A percentile compares a stretch with the other conserved stretches of the same genome.
These are phyloP conservation scores for Heterochromis multidens DNA, from an alignment of 2,113 vertebrate genomes.

Conservation along the genomic window DNA sequence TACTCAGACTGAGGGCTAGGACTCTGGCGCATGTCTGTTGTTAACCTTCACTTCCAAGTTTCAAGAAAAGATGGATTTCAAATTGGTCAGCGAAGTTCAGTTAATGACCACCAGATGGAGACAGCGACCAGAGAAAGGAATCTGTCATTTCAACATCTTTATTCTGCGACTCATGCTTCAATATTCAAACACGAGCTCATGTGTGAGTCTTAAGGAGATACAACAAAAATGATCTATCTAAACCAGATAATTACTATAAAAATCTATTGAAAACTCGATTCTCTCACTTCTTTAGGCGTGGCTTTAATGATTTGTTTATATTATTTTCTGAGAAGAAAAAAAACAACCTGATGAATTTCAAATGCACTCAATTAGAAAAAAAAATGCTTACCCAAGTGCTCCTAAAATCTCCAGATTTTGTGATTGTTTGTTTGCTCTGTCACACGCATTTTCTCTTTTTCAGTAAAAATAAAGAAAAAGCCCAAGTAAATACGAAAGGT, in stretches of 20 bases:
- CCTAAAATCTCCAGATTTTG: background rate
- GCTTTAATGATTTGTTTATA: background rate
- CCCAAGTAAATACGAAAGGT: background rate
- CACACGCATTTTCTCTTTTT: background rate
- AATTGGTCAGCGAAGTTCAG: background rate
- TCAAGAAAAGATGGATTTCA: background rate
- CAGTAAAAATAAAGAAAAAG: background rate
- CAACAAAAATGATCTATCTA: background rate
- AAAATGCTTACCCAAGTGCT: background rate
- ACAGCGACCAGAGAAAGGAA: constrained; percentile 7
- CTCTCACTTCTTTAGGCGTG: background rate
- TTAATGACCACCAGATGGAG: constrained; percentile 47
- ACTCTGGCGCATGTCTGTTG: background rate
- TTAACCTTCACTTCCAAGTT: background rate
- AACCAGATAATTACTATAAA: background rate
- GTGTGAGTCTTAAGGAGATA: background rate
- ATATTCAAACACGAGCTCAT: background rate
- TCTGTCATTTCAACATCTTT: background rate
- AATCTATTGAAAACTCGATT: background rate
- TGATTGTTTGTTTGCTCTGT: background rate
- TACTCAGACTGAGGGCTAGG: background rate
- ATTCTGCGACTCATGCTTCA: background rate
- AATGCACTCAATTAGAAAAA: background rate
- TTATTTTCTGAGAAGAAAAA: background rate
- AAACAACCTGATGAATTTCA: background rate